Percentiles rank a stretch among this genome's conserved stretches.
Evolutionary conservation across 2,888 invertebrate species (phyloP).

Genomic region (Heliconius ismenius): DNA sequence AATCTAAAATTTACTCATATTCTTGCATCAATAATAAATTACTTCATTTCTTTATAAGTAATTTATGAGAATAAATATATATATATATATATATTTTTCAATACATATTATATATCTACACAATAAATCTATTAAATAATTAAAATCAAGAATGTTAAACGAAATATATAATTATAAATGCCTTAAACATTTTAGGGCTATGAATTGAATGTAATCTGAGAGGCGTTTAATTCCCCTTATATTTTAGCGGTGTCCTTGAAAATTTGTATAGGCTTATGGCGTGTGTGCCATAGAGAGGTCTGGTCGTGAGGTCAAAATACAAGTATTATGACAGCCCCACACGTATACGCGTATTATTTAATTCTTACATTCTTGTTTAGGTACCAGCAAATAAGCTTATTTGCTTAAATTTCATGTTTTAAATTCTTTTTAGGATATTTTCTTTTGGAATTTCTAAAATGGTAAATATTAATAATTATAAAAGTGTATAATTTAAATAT

Average conservation of each 20-base stretch:
- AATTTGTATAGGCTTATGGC: conserved; percentile 8
- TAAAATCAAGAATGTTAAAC: background rate
- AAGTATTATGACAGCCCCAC: conserved; percentile 14
- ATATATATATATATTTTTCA: background rate
- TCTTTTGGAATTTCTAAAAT: too few relatives aligned
- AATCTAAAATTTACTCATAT: background rate
- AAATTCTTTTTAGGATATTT: too few relatives aligned
- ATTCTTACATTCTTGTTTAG: background rate
- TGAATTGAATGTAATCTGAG: background rate
- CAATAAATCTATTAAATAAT: background rate
- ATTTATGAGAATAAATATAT: too few relatives aligned
- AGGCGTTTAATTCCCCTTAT: conserved; percentile 18
- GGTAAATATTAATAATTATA: too few relatives aligned
- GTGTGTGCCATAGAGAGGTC: conserved; percentile 37
- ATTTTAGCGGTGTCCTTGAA: conserved; percentile 24
- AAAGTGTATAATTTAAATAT: too few relatives aligned
- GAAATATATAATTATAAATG: background rate
- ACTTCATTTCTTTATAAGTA: background rate
- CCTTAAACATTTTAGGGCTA: background rate
- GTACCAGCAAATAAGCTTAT: background rate
- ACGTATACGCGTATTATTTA: background rate
- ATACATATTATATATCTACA: background rate
- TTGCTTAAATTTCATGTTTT: too few relatives aligned
- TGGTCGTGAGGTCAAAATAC: conserved; percentile 37
- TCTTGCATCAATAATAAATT: background rate